A percentile compares a stretch with the other conserved stretches of the same genome.
Conservation (phyloP, 1,140 invertebrate species). For the Charaxes varanes region DNA sequence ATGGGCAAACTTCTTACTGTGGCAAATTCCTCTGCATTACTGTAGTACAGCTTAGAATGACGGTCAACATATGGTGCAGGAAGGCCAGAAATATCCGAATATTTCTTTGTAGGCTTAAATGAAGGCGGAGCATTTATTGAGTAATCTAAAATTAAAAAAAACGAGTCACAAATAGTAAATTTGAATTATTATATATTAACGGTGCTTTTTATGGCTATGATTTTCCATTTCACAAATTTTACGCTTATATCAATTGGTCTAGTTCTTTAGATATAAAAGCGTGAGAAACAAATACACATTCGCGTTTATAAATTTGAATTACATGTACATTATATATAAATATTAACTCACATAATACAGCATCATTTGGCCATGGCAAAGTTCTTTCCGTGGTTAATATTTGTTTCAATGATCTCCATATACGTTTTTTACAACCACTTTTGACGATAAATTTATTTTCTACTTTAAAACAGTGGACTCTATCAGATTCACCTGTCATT, state of each 20-base stretch:
- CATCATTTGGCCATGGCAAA: conserved; percentile 80
- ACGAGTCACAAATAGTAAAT: not conserved
- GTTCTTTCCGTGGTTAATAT: conserved; percentile 82
- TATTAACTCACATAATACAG: conserved; percentile 78
- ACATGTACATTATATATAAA: not conserved
- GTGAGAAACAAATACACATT: too few species aligned
- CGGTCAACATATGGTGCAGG: conserved; percentile 92
- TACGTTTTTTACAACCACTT: conserved; percentile 78
- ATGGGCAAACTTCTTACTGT: conserved; percentile 89
- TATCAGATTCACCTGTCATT: conserved; percentile 48
- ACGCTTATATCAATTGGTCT: too few species aligned
- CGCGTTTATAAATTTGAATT: not conserved
- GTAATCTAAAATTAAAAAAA: conserved; percentile 79
- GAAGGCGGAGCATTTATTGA: conserved; percentile 93
- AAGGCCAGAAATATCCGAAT: conserved; percentile 93
- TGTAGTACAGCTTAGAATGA: conserved; percentile 90
- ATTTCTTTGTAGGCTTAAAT: conserved; percentile 93
- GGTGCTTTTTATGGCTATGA: too few species aligned
- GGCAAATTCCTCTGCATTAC: conserved; percentile 89
- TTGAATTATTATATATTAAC: too few species aligned
- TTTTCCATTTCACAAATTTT: too few species aligned
- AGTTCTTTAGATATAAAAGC: too few species aligned
- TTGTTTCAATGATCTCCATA: conserved; percentile 87
- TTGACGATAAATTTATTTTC: conserved; percentile 65
- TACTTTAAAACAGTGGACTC: conserved; percentile 49